Conservation (phyloP, 2,113 vertebrate genomes). For the Gavialis gangeticus region DNA sequence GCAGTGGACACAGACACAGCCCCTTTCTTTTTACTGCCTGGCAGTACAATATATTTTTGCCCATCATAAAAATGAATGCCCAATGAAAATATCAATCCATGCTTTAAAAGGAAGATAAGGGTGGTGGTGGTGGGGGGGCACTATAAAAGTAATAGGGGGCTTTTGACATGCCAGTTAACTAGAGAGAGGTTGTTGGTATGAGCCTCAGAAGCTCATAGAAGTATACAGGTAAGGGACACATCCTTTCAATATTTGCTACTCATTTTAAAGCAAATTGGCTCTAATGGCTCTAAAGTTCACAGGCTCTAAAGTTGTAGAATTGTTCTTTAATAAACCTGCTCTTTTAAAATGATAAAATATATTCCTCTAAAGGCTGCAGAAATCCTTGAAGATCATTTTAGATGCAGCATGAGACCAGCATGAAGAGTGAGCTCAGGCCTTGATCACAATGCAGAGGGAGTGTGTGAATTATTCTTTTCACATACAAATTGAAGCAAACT, state of each 20-base stretch:
- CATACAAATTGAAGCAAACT: slow-evolving; percentile 34
- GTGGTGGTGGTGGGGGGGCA: neutral
- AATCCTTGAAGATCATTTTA: slow-evolving; percentile 72
- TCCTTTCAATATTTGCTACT: slow-evolving; percentile 59
- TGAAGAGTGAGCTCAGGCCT: slow-evolving; percentile 60
- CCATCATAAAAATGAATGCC: neutral
- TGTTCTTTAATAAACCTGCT: slow-evolving; percentile 74
- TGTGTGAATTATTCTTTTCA: slow-evolving; percentile 42
- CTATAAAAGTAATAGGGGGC: neutral
- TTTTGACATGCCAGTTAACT: slow-evolving; percentile 20
- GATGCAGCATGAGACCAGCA: slow-evolving; percentile 63
- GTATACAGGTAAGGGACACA: slow-evolving; percentile 58
- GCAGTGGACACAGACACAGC: neutral
- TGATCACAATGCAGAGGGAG: slow-evolving; percentile 55
- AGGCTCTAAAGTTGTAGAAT: slow-evolving; percentile 62
- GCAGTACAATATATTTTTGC: accelerated
- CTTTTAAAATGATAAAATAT: slow-evolving; percentile 75
- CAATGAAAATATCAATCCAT: accelerated
- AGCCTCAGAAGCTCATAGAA: slow-evolving; percentile 59
- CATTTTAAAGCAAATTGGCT: slow-evolving; percentile 46
- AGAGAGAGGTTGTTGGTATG: slow-evolving; percentile 34
- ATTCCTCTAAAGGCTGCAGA: slow-evolving; percentile 73
- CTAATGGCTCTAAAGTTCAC: neutral
- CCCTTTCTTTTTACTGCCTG: neutral
- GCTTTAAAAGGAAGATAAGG: neutral